phyloP scores from a whole-genome alignment of 2,113 vertebrate genomes.

The Himantopus leucocephalus region DNA sequence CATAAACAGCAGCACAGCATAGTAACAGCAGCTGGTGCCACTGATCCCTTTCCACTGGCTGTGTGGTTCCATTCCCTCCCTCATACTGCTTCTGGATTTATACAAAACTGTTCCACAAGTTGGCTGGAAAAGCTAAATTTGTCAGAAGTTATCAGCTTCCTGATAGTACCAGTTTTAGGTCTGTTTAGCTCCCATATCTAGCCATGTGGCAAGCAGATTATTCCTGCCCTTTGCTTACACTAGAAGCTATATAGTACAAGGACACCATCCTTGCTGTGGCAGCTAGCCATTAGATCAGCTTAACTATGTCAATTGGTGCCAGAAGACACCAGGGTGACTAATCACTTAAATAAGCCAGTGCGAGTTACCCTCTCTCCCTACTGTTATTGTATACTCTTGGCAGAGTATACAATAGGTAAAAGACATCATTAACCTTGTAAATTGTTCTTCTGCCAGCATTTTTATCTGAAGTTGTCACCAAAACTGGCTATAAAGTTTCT shows the following conservation, averaged over 20 bases:
- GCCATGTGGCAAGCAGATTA: not conserved
- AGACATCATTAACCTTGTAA: not conserved
- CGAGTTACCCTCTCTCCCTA: not conserved
- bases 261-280: not conserved
- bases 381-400: not conserved
- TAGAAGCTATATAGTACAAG: not conserved
- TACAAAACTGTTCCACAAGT: not conserved
- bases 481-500: not conserved
- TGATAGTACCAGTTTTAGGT: not conserved
- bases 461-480: not conserved
- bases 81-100: not conserved
- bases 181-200: not conserved
- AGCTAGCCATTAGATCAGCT: not conserved
- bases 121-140: not conserved
- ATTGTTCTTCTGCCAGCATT: not conserved
- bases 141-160: not conserved
- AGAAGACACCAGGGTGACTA: not conserved
- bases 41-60: not conserved
- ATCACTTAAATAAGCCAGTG: not conserved
- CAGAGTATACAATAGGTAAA: not conserved
- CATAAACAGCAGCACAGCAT: not conserved
- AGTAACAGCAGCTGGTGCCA: fast-evolving
- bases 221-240: not conserved
- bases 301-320: not conserved
- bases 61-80: not conserved